Percentiles rank a stretch among this genome's conserved stretches.
phyloP scores from a whole-genome alignment of 2,888 invertebrate species.

The Drosophila mulleri region DNA sequence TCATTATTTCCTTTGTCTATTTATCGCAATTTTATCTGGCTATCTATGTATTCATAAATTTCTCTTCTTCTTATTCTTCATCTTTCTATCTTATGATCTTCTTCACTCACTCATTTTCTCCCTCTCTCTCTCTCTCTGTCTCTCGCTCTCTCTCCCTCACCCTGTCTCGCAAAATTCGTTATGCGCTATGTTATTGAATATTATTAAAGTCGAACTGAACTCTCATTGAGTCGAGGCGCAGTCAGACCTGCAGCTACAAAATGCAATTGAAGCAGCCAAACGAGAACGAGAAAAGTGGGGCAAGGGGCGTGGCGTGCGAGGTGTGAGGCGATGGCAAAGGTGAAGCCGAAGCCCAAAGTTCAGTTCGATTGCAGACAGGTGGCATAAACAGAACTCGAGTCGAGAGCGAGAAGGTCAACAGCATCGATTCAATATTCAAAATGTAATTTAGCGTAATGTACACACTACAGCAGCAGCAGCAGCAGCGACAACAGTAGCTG shows the following conservation, averaged over 20 bases:
- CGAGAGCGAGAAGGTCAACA: slow-evolving; percentile 58
- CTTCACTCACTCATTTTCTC: neutral
- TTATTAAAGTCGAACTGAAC: slow-evolving; percentile 17
- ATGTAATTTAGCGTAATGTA: slow-evolving; percentile 80
- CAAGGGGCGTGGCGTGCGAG: neutral
- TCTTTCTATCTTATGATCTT: neutral
- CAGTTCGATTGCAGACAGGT: slow-evolving; percentile 34
- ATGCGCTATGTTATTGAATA: slow-evolving; percentile 13
- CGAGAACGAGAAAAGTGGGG: slow-evolving; percentile 6
- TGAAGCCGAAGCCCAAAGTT: slow-evolving; percentile 1
- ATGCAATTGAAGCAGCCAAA: slow-evolving; percentile 40
- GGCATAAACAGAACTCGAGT: slow-evolving; percentile 23
- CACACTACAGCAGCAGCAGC: slow-evolving; percentile 40
- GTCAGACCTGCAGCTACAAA: slow-evolving; percentile 28
- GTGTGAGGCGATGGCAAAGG: neutral
- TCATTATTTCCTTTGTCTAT: neutral
- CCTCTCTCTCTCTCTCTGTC: neutral
- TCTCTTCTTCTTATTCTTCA: neutral
- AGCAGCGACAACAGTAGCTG: slow-evolving; percentile 3
- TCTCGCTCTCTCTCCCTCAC: neutral
- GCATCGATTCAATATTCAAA: slow-evolving; percentile 78
- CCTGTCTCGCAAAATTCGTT: neutral
- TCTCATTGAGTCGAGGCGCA: slow-evolving; percentile 7
- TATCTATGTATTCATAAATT: neutral
- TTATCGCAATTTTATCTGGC: neutral